Evolutionary conservation across 2,888 invertebrate genomes (phyloP).

Genomic region (Tillus elongatus): DNA sequence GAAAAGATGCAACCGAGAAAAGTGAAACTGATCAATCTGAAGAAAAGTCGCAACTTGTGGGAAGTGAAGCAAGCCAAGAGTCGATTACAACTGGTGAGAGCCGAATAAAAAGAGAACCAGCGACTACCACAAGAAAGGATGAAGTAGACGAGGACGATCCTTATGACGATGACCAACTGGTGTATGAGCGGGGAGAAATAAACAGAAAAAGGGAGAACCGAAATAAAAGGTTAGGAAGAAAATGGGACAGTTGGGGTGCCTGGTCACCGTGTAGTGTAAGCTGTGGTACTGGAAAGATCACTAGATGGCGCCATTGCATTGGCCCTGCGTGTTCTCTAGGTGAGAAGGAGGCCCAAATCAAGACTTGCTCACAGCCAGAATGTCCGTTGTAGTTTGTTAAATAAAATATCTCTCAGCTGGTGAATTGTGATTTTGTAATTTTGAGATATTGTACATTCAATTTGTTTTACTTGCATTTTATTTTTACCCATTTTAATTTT

Average conservation of each 20-base stretch:
- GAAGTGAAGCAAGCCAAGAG: no score
- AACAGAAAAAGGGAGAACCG: not conserved
- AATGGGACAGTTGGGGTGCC: conserved; percentile 26
- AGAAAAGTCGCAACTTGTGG: no score
- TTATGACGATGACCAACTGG: not conserved
- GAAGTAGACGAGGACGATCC: not conserved
- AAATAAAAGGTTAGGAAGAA: conserved; percentile 1
- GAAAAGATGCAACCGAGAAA: no score
- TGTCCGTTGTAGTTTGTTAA: no score
- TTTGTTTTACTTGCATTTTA: no score
- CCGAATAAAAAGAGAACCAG: no score
- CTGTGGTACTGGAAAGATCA: conserved; percentile 42
- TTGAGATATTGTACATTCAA: no score
- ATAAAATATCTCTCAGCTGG: no score
- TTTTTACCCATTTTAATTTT: no score
- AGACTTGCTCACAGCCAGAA: conserved; percentile 41
- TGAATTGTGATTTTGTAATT: no score
- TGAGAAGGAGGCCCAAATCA: conserved; percentile 47
- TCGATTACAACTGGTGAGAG: no score
- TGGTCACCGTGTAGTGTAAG: conserved; percentile 44
- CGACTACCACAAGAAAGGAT: not conserved
- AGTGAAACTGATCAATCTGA: no score
- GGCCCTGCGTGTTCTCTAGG: conserved; percentile 41
- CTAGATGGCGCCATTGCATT: conserved; percentile 45
- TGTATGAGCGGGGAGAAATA: not conserved